Evolutionary conservation across 2,888 invertebrate species (phyloP), one percentile per base, ranked within the genome.

Genomic region (Rhogogaster chlorosoma): DNA sequence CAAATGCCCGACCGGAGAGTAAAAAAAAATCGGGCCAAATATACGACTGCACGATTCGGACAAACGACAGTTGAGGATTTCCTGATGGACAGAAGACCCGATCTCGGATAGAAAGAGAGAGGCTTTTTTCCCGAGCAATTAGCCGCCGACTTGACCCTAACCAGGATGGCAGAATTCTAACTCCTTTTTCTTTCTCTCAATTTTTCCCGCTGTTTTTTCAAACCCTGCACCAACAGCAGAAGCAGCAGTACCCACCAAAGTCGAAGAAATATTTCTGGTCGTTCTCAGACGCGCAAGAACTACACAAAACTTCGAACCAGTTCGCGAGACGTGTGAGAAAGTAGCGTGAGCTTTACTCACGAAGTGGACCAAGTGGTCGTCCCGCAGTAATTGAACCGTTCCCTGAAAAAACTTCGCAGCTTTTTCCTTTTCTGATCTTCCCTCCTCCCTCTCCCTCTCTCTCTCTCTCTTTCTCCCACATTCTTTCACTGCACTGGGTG

Each of bases 151-250:
- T 77, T 53, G 77, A 77, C 49, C 77, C 75, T 26, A 26, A 6
- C 75, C 15, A 75, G 32, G 7, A 49, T 53, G 36, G n/a, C 26
- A 9, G 26, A 61, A 61, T 49, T 77, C 22, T 45, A 32, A 15
- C 45, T n/a, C 9, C 53, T 32, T 9, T 49, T 49, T 53, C 9
- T 32, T 49, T 2, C 45, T 32, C 9, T 53, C 42, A 42, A 42
- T 45, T 45, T 77, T 49, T 77, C 77, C 18, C 77, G 6, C 49
- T 53, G 3, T 77, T 77, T 77, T 77, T 15, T 29, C 77, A 26
- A 49, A 29, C 26, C 26, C 32, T n/a, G 22, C 1, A 42, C 61
- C 32, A 18, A 29, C 32, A 32, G 22, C 26, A 64, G 45, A 45
- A 45, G 12, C 67, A 67, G 26, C 15, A 67, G 32, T 0, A 22